Evolutionary conservation across 1,140 invertebrate genomes (phyloP), one percentile per base, ranked within the genome.

Genomic region (Heterodera carotae): DNA sequence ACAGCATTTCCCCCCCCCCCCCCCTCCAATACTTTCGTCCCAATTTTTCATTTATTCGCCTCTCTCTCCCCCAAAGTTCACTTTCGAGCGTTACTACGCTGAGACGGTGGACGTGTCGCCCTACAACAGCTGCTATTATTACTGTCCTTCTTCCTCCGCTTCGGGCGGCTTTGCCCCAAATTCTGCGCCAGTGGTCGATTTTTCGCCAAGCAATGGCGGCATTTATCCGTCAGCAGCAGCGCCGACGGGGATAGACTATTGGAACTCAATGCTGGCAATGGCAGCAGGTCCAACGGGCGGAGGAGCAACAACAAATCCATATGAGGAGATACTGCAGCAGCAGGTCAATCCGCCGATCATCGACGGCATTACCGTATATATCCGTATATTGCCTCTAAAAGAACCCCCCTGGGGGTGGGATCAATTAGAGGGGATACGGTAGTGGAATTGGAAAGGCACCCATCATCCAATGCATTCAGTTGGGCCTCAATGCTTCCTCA

Each of bases 71-170:
- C 18, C 18, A 8, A 62, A 66, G 62, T 29, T 66, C 29, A 66
- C 62, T 31, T 66, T 66, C 62, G 62, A 66, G 22, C 62, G 62
- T 34, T 66, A 66, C 22, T 66, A 66, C 22, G 62, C 62, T 10
- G 62, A 66, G 27, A 27, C 33, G 10, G 62, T 66, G 62, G 62
- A 66, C 33, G 29, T 66, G 25, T 66, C 62, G 8, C 62, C 62
- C 7, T 66, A 66, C 25, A 10, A 6, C 29, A 29, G 33, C 62
- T 66, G 29, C 31, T 66, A 66, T 22, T 34, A 29, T 2, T 34
- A 10, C 3, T 10, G n/a, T 25, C 12, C 29, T 0, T 66, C 62
- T 6, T 66, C 62, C 25, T 66, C 62, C n/a, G 22, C 62, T 34
- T 0, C 62, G 25, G 25, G 1, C 25, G 15, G 10, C 29, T 1